Conservation (phyloP, 2,797 vertebrate genomes). For the Hydrocynus forskahlii region DNA sequence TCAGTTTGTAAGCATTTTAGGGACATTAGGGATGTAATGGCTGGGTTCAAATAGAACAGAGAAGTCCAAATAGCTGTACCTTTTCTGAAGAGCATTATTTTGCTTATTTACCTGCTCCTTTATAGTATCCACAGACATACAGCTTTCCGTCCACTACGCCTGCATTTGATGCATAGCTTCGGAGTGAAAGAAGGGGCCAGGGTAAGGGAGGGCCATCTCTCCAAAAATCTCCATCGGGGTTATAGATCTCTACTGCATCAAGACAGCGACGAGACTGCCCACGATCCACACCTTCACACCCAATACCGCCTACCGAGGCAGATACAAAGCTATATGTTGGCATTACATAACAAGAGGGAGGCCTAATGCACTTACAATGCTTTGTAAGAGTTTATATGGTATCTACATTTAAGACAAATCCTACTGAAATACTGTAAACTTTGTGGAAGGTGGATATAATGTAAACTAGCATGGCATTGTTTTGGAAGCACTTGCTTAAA, state of each 20-base stretch:
- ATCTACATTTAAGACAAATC: background rate
- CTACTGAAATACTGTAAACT: background rate
- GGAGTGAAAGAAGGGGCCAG: constrained; percentile 87
- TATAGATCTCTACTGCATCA: constrained; percentile 93
- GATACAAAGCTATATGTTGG: constrained; percentile 22
- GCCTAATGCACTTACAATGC: background rate
- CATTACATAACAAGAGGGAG: background rate
- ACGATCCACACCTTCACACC: constrained; percentile 87
- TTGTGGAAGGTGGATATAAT: background rate
- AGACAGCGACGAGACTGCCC: constrained; percentile 95
- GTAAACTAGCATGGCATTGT: background rate
- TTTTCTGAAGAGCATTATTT: background rate
- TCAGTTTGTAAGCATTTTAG: background rate
- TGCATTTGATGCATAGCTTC: constrained; percentile 85
- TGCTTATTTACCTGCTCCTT: constrained; percentile 86
- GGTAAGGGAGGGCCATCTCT: constrained; percentile 89
- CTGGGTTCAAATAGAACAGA: background rate
- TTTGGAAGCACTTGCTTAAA: background rate
- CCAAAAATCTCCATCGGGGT: constrained; percentile 92
- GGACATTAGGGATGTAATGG: background rate
- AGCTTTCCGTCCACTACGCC: constrained; percentile 91
- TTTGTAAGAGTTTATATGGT: background rate
- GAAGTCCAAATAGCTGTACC: background rate
- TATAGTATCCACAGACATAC: constrained; percentile 95
- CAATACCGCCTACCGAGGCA: constrained; percentile 88